A percentile compares a stretch with the other conserved stretches of the same genome.
Evolutionary conservation across 2,888 invertebrate species (phyloP).

Genomic region (Trypoxylon attenuatum): DNA sequence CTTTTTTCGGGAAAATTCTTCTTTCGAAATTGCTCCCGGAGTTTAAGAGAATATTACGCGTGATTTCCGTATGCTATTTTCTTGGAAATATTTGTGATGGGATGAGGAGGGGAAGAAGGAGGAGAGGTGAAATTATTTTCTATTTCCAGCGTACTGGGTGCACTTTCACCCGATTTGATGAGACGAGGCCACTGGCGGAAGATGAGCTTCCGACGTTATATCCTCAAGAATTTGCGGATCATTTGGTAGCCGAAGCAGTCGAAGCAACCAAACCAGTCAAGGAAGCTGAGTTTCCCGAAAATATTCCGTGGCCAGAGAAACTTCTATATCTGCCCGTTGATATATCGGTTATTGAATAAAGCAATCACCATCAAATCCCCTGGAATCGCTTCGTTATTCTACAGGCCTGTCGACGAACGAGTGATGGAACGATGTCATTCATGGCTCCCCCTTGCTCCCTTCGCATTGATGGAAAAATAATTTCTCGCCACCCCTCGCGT

Average conservation of each 20-base stretch:
- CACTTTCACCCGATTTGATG: background rate
- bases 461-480: conserved; percentile 42
- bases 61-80: background rate
- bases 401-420: conserved; percentile 29
- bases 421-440: conserved; percentile 39
- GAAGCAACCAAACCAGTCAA: too few relatives aligned
- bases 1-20: too few relatives aligned
- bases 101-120: too few relatives aligned
- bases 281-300: conserved; percentile 52
- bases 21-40: too few relatives aligned
- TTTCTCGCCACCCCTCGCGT: conserved; percentile 12
- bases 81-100: too few relatives aligned
- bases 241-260: conserved; percentile 38
- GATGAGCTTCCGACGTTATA: background rate
- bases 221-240: conserved; percentile 52
- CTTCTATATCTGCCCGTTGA: conserved; percentile 29
- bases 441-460: conserved; percentile 12
- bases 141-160: conserved; percentile 2
- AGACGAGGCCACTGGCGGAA: background rate
- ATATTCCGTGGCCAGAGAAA: conserved; percentile 49
- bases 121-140: conserved; percentile 11
- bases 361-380: conserved; percentile 52
- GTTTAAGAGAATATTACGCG: too few relatives aligned
- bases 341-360: conserved; percentile 65
- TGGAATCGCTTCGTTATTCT: conserved; percentile 41